Evolutionary conservation across 2,797 vertebrate genomes (phyloP).

Genomic region (Parambassis ranga): DNA sequence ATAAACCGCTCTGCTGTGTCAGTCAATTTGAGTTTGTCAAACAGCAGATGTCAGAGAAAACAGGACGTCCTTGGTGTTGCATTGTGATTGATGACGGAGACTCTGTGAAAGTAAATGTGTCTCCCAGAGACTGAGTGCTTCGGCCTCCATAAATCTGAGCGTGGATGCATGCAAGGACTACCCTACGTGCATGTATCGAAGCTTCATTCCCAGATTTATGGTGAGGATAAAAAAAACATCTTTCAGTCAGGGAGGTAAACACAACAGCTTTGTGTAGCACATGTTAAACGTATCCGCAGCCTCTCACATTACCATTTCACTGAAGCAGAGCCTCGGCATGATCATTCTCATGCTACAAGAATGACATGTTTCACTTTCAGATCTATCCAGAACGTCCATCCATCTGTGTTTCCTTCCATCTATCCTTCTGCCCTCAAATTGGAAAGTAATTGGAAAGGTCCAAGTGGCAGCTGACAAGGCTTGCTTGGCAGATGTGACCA

Average conservation of each 20-base stretch:
- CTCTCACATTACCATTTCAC: constrained; percentile 7
- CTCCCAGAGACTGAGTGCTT: constrained; percentile 54
- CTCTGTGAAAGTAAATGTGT: constrained; percentile 68
- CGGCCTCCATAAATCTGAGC: constrained; percentile 68
- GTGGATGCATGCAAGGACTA: constrained; percentile 24
- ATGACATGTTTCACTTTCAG: constrained; percentile 32
- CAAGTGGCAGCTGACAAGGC: constrained; percentile 73
- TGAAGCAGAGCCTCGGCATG: neutral
- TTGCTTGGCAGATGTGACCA: constrained; percentile 75
- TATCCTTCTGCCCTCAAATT: constrained; percentile 31
- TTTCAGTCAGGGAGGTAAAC: neutral
- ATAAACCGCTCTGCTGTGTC: constrained; percentile 45
- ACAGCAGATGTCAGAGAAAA: constrained; percentile 69
- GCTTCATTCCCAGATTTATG: constrained; percentile 50
- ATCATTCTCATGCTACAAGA: constrained; percentile 11
- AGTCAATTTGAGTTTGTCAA: constrained; percentile 69
- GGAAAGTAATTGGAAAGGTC: constrained; percentile 68
- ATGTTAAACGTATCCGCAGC: neutral
- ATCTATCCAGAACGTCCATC: constrained; percentile 33
- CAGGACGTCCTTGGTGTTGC: constrained; percentile 69
- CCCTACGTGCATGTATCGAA: constrained; percentile 11
- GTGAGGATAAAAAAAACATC: constrained; percentile 9
- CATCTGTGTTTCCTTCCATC: constrained; percentile 52
- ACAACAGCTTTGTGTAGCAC: neutral
- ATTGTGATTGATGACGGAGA: constrained; percentile 74